Conservation (phyloP, 2,797 vertebrate genomes). For the Propithecus perrieri region DNA sequence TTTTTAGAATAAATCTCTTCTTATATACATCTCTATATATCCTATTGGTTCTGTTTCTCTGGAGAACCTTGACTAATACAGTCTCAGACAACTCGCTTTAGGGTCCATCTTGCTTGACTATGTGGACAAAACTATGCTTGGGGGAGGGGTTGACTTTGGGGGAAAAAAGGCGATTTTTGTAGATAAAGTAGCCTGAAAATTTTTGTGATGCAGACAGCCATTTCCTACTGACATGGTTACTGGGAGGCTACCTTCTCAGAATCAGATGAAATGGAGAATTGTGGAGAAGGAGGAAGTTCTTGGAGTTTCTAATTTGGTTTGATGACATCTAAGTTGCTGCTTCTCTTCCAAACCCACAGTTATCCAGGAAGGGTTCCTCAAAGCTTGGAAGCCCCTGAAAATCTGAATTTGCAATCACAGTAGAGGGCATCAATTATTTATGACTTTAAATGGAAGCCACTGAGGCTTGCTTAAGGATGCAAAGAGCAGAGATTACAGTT, state of each 20-base stretch:
- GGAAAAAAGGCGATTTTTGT: background rate
- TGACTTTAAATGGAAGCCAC: background rate
- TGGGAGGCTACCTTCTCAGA: background rate
- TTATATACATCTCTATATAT: background rate
- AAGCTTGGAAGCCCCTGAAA: background rate
- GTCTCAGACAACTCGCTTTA: background rate
- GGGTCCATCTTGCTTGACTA: background rate
- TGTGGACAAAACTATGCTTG: background rate
- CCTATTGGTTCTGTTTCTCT: background rate
- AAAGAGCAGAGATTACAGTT: background rate
- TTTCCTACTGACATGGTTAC: background rate
- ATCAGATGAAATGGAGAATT: background rate
- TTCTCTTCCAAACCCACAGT: background rate
- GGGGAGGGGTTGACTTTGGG: background rate
- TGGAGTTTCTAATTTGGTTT: background rate
- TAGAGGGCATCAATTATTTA: background rate
- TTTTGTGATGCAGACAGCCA: background rate
- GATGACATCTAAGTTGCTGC: background rate
- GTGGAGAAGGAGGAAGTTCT: background rate
- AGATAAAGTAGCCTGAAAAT: background rate
- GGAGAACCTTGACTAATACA: background rate
- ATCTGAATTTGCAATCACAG: background rate
- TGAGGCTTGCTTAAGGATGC: background rate
- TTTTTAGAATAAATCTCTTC: background rate
- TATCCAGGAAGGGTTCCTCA: background rate